Evolutionary conservation across 2,888 invertebrate species (phyloP).

Genomic region (Aporophyla lueneburgensis): DNA sequence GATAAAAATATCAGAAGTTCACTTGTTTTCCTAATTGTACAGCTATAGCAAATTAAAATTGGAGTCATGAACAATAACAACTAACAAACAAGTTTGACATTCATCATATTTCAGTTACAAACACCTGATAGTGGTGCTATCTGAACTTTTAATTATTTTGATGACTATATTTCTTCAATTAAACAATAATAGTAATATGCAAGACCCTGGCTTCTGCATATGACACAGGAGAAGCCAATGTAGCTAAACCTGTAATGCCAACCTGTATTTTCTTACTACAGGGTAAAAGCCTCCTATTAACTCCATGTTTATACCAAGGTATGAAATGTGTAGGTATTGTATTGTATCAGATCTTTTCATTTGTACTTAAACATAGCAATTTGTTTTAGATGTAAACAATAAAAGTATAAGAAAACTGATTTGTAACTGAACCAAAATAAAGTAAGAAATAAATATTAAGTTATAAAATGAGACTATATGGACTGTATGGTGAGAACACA

Average conservation of each 20-base stretch:
- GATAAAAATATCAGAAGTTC: slow-evolving; percentile 36
- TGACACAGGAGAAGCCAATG: neutral
- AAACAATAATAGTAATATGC: neutral
- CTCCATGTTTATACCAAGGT: neutral
- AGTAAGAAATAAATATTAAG: neutral
- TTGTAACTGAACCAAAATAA: neutral
- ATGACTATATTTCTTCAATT: slow-evolving; percentile 1
- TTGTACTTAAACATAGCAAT: neutral
- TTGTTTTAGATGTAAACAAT: neutral
- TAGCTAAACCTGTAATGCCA: neutral
- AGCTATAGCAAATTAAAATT: slow-evolving; percentile 3
- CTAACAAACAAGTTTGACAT: neutral
- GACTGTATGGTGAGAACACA: neutral
- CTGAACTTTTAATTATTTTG: slow-evolving; percentile 1
- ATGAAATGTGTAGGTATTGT: neutral
- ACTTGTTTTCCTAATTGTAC: slow-evolving; percentile 35
- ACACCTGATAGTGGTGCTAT: neutral
- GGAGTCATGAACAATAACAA: slow-evolving; percentile 16
- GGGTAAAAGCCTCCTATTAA: too few relatives aligned
- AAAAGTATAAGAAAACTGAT: neutral
- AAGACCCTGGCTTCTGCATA: too few relatives aligned
- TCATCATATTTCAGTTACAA: neutral
- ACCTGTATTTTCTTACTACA: neutral
- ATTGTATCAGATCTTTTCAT: neutral
- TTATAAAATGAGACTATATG: neutral